These are phyloP conservation scores for Andrena dorsata DNA, from an alignment of 2,888 invertebrate genomes.

Conservation along the genomic window DNA sequence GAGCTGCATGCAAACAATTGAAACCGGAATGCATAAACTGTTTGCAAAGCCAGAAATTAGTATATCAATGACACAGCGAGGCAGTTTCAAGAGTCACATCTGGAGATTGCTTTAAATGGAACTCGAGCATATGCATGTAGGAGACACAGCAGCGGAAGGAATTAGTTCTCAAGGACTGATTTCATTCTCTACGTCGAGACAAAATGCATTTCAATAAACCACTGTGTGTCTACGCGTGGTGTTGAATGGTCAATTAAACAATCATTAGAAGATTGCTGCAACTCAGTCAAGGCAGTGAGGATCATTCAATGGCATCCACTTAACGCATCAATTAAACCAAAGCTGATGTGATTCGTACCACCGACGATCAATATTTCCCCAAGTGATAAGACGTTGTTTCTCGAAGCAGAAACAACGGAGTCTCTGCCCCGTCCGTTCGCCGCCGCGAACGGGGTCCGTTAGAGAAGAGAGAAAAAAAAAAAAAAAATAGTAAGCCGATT, in stretches of 20 bases:
- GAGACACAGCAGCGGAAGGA: not conserved
- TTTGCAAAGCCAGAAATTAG: not conserved
- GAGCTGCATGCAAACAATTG: not conserved
- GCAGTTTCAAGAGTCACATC: not conserved
- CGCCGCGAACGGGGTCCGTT: not conserved
- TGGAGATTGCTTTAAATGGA: no score
- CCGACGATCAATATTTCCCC: not conserved
- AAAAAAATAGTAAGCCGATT: not conserved
- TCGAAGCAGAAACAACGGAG: not conserved
- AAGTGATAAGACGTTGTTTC: not conserved
- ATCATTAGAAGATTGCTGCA: slow-evolving; percentile 11
- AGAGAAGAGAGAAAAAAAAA: not conserved
- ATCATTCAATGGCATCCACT: slow-evolving; percentile 3
- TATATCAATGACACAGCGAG: no score
- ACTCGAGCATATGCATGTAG: no score
- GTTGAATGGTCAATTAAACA: slow-evolving; percentile 24
- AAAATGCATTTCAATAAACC: slow-evolving; percentile 13
- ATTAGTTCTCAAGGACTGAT: slow-evolving; percentile 8
- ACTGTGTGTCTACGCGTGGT: no score
- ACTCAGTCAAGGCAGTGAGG: not conserved
- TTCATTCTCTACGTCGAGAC: not conserved
- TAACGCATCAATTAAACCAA: not conserved
- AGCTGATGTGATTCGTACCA: slow-evolving; percentile 1
- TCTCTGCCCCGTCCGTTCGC: not conserved
- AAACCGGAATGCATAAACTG: not conserved